Evolutionary conservation across 2,797 vertebrate species (phyloP), one percentile per base, ranked within the genome.

Genomic region (Fringilla coelebs): DNA sequence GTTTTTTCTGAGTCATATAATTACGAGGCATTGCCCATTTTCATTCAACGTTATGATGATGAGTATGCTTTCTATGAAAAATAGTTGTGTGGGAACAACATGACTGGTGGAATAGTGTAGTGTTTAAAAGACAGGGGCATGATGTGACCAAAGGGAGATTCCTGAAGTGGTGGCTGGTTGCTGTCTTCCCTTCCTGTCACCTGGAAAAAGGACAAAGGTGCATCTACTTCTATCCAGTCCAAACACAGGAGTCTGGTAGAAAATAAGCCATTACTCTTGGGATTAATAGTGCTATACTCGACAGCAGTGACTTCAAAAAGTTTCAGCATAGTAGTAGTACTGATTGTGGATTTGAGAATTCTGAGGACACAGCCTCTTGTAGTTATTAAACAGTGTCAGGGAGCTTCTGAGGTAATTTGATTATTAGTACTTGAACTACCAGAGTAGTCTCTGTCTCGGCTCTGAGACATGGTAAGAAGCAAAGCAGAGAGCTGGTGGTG

Each of bases 391-490:
- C 4, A 76, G 11, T 31, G 13, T 38, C 46, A 43, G 6, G 43
- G 11, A 49, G 0, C 52, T 29, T 79, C 26, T 32, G 48, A 25
- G 4, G 17, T 38, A 46, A 38, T 40, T 61, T 22, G 4, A 21
- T 38, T 40, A 38, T 55, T 43, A n/a, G 11, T 41, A 68, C 4
- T 38, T 60, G 43, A 54, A 55, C 36, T 55, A 75, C 7, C 7
- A 87, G 28, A 40, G 28, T 6, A 85, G 21, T n/a, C 8, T 68
- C 2, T 66, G 14, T 41, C 17, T 70, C 0, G 0, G 18, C 26
- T 55, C 12, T 65, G 21, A 32, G n/a, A 55, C 49, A 43, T 10
- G 1, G 9, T 45, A 75, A 90, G 38, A 84, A 32, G 34, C 0
- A 6, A 78, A 29, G 26, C 25, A 75, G 32, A 36, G 14, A 90